Conservation (phyloP, 2,797 vertebrate species). For the Luscinia luscinia region DNA sequence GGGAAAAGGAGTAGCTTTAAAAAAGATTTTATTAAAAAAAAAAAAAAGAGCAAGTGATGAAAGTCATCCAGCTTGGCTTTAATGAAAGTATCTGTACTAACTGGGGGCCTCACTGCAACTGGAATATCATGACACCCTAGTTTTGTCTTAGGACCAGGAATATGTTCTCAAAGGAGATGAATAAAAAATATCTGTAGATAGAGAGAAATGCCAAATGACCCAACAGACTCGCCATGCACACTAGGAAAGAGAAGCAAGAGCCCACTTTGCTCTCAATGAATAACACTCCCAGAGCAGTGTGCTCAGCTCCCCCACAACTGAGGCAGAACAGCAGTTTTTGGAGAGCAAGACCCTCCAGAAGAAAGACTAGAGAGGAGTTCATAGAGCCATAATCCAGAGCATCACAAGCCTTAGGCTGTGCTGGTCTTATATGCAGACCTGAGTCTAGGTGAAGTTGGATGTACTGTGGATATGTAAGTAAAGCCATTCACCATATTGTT, state of each 20-base stretch:
- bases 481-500: background rate
- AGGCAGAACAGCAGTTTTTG: background rate
- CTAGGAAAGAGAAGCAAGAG: background rate
- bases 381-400: background rate
- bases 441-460: background rate
- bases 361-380: background rate
- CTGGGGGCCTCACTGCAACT: background rate
- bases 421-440: background rate
- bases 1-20: background rate
- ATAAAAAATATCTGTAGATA: background rate
- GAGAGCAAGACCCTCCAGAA: background rate
- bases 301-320: background rate
- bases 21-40: background rate
- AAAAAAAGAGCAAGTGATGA: background rate
- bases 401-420: background rate
- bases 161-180: background rate
- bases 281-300: background rate
- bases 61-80: conserved; percentile 12
- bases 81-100: background rate
- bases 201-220: background rate
- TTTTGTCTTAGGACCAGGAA: background rate
- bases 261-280: background rate
- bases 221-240: accelerated
- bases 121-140: background rate
- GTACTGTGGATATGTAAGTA: background rate